phyloP scores from a whole-genome alignment of 2,888 invertebrate species.

The Eilema depressum region DNA sequence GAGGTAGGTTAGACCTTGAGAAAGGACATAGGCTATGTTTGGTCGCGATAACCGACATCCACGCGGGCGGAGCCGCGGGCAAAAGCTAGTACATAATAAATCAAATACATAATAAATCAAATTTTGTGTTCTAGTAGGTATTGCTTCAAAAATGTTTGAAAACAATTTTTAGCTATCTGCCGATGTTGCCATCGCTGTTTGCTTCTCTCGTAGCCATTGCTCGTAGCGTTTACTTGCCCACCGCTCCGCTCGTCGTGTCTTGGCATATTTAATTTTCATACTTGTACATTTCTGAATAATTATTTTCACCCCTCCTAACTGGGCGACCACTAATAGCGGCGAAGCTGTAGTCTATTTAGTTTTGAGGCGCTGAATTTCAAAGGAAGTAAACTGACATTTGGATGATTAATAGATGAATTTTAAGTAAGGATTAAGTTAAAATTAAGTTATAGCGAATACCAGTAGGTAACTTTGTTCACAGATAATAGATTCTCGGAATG shows the following conservation, averaged over 20 bases:
- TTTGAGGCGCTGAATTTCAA: constrained; percentile 4
- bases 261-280: not conserved
- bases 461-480: not conserved
- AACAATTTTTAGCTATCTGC: not conserved
- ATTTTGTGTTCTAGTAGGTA: too few species aligned
- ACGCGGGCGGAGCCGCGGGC: too few species aligned
- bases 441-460: not conserved
- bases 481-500: not conserved
- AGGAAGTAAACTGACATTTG: constrained; percentile 1
- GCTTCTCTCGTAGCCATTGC: not conserved
- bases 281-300: not conserved
- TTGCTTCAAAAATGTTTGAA: too few species aligned
- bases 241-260: not conserved
- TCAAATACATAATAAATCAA: too few species aligned
- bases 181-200: not conserved
- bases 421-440: constrained; percentile 1
- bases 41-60: too few species aligned
- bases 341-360: not conserved
- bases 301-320: not conserved
- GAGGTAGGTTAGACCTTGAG: too few species aligned
- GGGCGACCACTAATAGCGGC: not conserved
- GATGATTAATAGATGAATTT: constrained; percentile 2
- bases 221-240: not conserved
- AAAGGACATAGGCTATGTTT: too few species aligned
- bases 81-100: too few species aligned